Evolutionary conservation across 1,140 invertebrate species (phyloP), one percentile per base, ranked within the genome.

Genomic region (Cryptotermes secundus): DNA sequence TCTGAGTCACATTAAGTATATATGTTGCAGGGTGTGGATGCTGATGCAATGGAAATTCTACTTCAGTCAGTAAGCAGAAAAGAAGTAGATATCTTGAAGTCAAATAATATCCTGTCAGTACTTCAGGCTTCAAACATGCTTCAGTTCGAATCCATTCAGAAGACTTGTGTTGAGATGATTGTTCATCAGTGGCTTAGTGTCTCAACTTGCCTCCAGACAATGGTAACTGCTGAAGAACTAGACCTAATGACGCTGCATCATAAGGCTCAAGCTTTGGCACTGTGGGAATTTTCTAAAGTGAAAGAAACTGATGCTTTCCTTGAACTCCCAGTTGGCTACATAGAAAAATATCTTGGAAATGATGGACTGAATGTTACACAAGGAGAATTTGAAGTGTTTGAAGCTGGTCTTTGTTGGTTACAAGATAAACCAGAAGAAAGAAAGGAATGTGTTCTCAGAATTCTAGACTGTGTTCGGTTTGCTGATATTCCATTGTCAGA

Each of bases 141-240:
- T 80, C 89, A 91, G 86, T 91, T 90, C 85, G 89, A 89, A 34
- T 87, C 87, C 45, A 89, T 92, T 49, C 88, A 90, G 59, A 87
- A 89, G 42, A 88, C 87, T 83, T 89, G 88, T 83, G 84, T 88
- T 10, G 85, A 89, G n/a, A 90, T 90, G 85, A 87, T 91, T 7
- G 83, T 88, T 31, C 83, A 86, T n/a, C 88, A 84, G 36, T 87
- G 90, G 85, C 87, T 92, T 19, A 88, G 89, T 85, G 86, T 88
- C n/a, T 88, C 88, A 42, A 91, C 90, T 84, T 91, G 90, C 86
- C 86, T 92, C 53, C 89, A 89, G 26, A 90, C 90, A 79, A 88
- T 90, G 83, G 85, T 88, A 42, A 89, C 89, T 85, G 90, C 90
- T 84, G 86, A 88, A 80, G 86, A 88, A 79, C 86, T 92, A 16